These are phyloP conservation scores for Barnardius zonarius DNA, from an alignment of 2,113 vertebrate genomes.

Conservation along the genomic window DNA sequence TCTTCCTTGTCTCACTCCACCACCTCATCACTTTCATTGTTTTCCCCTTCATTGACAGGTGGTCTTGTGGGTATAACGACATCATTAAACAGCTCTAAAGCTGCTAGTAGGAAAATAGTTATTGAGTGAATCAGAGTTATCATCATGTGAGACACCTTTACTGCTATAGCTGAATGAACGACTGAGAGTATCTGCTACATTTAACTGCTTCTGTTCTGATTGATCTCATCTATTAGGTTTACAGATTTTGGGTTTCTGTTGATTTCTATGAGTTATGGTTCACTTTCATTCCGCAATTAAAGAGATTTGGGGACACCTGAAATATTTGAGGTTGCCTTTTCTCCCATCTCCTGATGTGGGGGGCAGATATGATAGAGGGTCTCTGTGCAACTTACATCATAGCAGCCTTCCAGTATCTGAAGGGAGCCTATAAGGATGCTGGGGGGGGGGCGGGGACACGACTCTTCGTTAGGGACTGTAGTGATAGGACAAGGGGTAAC, in stretches of 20 bases:
- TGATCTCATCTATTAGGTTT: neutral
- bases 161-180: neutral
- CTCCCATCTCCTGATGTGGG: rapidly evolving
- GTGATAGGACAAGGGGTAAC: too few species aligned
- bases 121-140: neutral
- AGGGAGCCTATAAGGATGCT: too few species aligned
- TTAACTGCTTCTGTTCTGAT: neutral
- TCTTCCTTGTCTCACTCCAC: neutral
- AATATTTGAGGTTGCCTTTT: neutral
- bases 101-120: conserved; percentile 16
- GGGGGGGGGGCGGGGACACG: too few species aligned
- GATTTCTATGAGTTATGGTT: neutral
- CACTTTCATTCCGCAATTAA: neutral
- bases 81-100: conserved; percentile 53
- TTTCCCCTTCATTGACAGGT: conserved; percentile 32
- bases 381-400: neutral
- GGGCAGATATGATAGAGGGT: neutral
- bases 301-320: neutral
- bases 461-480: too few species aligned
- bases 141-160: neutral
- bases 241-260: neutral
- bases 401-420: too few species aligned
- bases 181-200: neutral
- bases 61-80: conserved; percentile 40
- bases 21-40: conserved; percentile 43